Conservation (phyloP, 2,888 invertebrate genomes). For the Willowsia nigromaculata region DNA sequence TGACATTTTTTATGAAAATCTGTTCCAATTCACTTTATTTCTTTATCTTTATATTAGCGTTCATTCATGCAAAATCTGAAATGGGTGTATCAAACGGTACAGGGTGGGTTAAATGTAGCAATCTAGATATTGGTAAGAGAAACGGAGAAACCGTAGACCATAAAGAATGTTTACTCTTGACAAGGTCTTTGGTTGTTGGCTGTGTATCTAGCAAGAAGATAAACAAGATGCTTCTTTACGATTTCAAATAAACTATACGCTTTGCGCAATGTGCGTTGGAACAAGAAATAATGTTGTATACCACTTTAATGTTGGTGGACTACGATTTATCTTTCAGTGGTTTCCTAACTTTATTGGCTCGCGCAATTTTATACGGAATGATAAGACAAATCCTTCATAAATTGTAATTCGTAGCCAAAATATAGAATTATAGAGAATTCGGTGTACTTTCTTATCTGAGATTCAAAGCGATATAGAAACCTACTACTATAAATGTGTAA, state of each 20-base stretch:
- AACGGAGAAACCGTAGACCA: not conserved
- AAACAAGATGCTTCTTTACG: not conserved
- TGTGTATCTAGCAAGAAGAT: not conserved
- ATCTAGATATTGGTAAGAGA: not conserved
- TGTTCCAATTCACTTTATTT: not conserved
- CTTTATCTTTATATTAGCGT: not conserved
- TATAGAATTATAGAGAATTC: not conserved
- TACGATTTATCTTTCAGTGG: not conserved
- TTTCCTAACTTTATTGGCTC: not conserved
- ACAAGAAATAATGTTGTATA: not conserved
- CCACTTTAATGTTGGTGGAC: not conserved
- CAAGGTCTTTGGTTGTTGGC: conserved; percentile 14
- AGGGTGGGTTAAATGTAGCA: not conserved
- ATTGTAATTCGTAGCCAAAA: not conserved
- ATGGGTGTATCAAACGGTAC: not conserved
- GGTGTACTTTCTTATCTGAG: not conserved
- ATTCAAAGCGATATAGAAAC: no score
- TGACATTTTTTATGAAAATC: not conserved
- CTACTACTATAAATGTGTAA: no score
- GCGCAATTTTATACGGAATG: not conserved
- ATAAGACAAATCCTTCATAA: not conserved
- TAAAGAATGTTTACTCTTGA: not conserved
- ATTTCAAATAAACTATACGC: not conserved
- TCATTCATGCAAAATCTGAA: conserved; percentile 10
- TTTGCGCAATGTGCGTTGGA: not conserved